phyloP scores from a whole-genome alignment of 2,888 invertebrate genomes.

The Subacronicta megacephala region DNA sequence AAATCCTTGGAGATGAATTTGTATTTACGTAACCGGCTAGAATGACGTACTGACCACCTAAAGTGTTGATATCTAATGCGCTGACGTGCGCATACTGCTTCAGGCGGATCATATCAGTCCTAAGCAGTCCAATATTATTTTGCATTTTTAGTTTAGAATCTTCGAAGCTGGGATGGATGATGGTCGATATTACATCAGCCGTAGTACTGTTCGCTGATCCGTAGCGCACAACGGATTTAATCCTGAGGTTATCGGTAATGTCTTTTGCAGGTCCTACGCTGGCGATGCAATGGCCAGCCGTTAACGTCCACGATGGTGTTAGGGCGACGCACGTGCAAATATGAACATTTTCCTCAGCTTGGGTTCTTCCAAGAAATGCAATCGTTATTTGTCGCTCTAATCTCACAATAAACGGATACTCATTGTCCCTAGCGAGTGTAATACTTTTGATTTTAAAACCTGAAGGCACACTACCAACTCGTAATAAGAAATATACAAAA shows the following conservation, averaged over 20 bases:
- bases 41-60: constrained; percentile 14
- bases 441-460: constrained; percentile 21
- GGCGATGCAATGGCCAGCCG: constrained; percentile 36
- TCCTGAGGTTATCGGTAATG: constrained; percentile 16
- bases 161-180: constrained; percentile 24
- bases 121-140: constrained; percentile 34
- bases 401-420: constrained; percentile 34
- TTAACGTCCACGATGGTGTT: constrained; percentile 24
- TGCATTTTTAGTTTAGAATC: constrained; percentile 15
- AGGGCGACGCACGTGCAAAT: constrained; percentile 28
- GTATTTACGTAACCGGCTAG: constrained; percentile 10
- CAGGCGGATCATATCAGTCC: constrained; percentile 18
- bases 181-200: constrained; percentile 17
- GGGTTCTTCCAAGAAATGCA: not conserved
- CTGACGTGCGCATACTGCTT: constrained; percentile 23
- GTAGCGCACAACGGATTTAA: constrained; percentile 31
- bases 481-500: constrained; percentile 9
- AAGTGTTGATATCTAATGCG: constrained; percentile 22
- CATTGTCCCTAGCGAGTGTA: constrained; percentile 1
- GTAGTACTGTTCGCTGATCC: constrained; percentile 10
- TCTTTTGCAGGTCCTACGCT: constrained; percentile 18
- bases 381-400: constrained; percentile 35
- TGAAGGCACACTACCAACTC: constrained; percentile 23
- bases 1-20: constrained; percentile 3
- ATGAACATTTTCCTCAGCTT: constrained; percentile 22